These are phyloP conservation scores for Myiozetetes cayanensis DNA, from an alignment of 2,113 vertebrate species.

Conservation along the genomic window DNA sequence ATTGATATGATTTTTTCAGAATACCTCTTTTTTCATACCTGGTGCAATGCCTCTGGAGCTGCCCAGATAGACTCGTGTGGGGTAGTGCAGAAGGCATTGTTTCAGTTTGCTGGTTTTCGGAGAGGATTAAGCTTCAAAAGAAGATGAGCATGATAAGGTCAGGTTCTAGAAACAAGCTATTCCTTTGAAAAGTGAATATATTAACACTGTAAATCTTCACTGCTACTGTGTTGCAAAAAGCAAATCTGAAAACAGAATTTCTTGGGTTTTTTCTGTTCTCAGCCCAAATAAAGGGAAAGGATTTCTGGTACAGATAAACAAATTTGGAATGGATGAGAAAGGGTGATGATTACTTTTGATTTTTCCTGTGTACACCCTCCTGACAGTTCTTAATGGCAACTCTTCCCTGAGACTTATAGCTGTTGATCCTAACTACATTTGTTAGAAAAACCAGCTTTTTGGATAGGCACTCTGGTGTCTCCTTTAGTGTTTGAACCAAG, in stretches of 20 bases:
- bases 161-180: not conserved
- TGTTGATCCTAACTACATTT: not conserved
- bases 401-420: not conserved
- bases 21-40: not conserved
- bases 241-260: not conserved
- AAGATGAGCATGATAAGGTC: not conserved
- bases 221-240: not conserved
- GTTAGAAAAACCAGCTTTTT: not conserved
- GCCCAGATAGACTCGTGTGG: not conserved
- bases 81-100: not conserved
- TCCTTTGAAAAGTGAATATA: not conserved
- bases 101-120: not conserved
- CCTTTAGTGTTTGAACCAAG: not conserved
- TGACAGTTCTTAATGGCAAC: not conserved
- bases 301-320: not conserved
- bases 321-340: not conserved
- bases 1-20: not conserved
- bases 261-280: not conserved
- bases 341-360: not conserved
- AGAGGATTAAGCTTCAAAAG: not conserved
- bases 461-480: not conserved
- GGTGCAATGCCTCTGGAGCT: not conserved
- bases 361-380: not conserved
- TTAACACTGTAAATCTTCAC: not conserved
- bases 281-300: not conserved